These are phyloP conservation scores for Gorsachius magnificus DNA, from an alignment of 2,797 vertebrate species.

Conservation along the genomic window DNA sequence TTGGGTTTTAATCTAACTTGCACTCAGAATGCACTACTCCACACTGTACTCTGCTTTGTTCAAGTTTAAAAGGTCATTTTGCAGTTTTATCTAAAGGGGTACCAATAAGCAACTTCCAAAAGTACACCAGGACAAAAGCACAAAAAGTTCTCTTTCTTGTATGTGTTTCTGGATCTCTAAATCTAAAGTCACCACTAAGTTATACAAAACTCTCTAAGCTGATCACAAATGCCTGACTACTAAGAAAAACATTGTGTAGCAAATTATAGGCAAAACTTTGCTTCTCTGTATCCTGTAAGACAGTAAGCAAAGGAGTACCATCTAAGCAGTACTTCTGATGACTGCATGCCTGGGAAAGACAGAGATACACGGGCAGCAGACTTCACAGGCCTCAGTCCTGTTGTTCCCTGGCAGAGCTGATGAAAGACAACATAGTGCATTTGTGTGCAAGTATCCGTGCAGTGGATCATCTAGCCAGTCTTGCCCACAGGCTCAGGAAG, in stretches of 20 bases:
- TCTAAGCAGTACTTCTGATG: not conserved
- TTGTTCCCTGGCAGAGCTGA: not conserved
- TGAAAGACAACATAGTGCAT: not conserved
- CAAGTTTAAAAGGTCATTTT: not conserved
- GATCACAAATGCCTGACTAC: not conserved
- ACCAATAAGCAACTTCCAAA: not conserved
- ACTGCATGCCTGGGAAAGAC: not conserved
- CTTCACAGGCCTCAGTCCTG: not conserved
- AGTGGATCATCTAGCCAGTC: not conserved
- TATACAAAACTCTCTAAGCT: not conserved
- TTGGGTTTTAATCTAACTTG: not conserved
- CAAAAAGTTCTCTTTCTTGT: not conserved
- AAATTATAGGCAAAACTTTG: not conserved
- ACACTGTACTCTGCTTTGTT: not conserved
- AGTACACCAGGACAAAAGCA: not conserved
- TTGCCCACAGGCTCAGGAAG: constrained; percentile 1
- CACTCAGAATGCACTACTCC: not conserved
- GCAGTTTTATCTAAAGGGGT: not conserved
- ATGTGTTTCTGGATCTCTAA: not conserved
- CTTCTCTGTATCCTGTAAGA: not conserved
- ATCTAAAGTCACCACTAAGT: not conserved
- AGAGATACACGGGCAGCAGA: not conserved
- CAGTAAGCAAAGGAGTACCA: not conserved
- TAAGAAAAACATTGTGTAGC: not conserved
- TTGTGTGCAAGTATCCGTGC: not conserved